phyloP scores from a whole-genome alignment of 2,113 vertebrate genomes.

The Chionis minor region DNA sequence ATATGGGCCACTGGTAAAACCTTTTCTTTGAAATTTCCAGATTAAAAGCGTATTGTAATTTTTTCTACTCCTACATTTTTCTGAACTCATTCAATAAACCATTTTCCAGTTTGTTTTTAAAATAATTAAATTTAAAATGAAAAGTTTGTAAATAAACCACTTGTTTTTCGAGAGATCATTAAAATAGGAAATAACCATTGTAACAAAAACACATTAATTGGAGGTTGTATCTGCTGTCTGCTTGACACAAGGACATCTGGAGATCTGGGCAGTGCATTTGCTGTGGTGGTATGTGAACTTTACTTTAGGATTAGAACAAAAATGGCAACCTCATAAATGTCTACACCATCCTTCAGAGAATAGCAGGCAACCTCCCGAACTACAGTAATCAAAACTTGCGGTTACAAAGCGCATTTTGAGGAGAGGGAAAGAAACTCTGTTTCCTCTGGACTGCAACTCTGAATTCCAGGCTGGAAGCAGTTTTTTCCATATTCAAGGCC shows the following conservation, averaged over 20 bases:
- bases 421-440: background rate
- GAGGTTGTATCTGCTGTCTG: slow-evolving; percentile 2
- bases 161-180: background rate
- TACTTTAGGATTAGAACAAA: slow-evolving; percentile 69
- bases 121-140: background rate
- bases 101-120: background rate
- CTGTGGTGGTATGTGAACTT: slow-evolving; percentile 57
- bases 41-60: background rate
- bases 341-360: slow-evolving; percentile 25
- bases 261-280: slow-evolving; percentile 54
- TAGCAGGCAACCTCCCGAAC: slow-evolving; percentile 8
- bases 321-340: slow-evolving; percentile 58
- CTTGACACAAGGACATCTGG: slow-evolving; percentile 48
- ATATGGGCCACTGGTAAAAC: background rate
- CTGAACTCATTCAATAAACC: background rate
- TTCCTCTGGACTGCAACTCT: background rate
- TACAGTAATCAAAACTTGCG: background rate
- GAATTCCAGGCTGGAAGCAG: background rate
- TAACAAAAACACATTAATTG: background rate
- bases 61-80: background rate
- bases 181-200: background rate
- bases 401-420: background rate
- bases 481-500: background rate
- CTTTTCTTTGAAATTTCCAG: background rate
- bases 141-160: background rate